These are phyloP conservation scores for Ictalurus furcatus DNA, from an alignment of 2,113 vertebrate species.

Conservation along the genomic window DNA sequence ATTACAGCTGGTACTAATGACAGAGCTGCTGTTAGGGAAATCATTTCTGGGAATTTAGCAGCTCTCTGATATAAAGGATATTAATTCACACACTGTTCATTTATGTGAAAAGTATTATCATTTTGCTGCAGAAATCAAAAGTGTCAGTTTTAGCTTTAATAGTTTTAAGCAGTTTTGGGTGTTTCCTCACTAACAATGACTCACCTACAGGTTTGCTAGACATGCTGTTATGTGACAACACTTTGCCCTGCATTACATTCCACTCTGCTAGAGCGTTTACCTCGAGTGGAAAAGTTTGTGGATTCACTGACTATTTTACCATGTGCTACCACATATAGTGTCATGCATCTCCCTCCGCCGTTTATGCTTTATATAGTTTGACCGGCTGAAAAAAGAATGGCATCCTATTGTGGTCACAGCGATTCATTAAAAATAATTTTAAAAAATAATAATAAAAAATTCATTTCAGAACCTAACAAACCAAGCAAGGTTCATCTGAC, in stretches of 20 bases:
- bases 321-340: background rate
- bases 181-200: background rate
- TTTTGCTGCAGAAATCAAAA: background rate
- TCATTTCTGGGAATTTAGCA: background rate
- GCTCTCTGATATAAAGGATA: background rate
- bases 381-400: no score
- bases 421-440: background rate
- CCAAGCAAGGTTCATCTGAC: no score
- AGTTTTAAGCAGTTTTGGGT: background rate
- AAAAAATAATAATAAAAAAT: no score
- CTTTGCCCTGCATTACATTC: constrained; percentile 8
- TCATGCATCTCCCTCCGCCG: background rate
- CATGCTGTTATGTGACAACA: constrained; percentile 11
- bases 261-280: background rate
- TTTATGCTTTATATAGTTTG: background rate
- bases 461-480: background rate
- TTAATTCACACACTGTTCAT: background rate
- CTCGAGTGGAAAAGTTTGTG: background rate
- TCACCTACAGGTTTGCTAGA: background rate
- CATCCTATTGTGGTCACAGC: background rate
- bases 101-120: background rate
- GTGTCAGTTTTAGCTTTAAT: background rate
- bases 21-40: background rate
- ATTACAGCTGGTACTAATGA: background rate
- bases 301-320: background rate